Base-by-base conservation (phyloP, 2,113 vertebrate species). In the Leucoraja erinaceus region DNA sequence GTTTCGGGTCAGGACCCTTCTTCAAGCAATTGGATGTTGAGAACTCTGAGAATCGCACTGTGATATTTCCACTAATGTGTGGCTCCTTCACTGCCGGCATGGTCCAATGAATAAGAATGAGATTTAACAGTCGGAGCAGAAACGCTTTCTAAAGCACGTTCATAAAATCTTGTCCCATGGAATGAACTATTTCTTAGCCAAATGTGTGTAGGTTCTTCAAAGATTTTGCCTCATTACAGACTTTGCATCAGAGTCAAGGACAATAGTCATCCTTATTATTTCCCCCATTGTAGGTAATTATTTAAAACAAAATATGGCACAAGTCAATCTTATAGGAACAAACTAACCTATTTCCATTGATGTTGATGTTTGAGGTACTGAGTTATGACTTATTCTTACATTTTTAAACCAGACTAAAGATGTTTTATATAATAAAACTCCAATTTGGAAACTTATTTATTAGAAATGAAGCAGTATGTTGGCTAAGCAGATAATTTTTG, bases 391-490 rank as follows among this genome's bases (percentile, higher is more conserved):
- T 38, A 72, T 72, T 91, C 31, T 91, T 91, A 91, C 66, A 91
- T 91, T 91, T 91, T 91, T 91, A 72, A 91, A 74, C 38, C 90
- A 74, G 25, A 91, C 90, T 54, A 38, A 91, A 54, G 68, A 91
- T 18, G 22, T 91, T 91, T 91, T 91, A 91, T 91, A 91, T 54
- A 47, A 91, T 91, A 54, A 91, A 91, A 70, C 66, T 20, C 20
- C 90, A 91, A 74, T 54, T 91, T 91, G 66, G 68, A 91, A 91
- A 72, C 47, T 72, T 72, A 91, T 91, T 91, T 91, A 74, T 91
- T 38, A 68, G 33, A 91, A 47, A 91, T 91, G 10, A 72, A 91
- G 63, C 38, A 31, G 66, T 72, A 20, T 91, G 20, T 54, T 91
- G 68, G 68, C 70, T 91, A 7, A 74, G 68, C 66, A 54, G 90